phyloP scores from a whole-genome alignment of 1,140 invertebrate species.

The Lethocerus indicus region DNA sequence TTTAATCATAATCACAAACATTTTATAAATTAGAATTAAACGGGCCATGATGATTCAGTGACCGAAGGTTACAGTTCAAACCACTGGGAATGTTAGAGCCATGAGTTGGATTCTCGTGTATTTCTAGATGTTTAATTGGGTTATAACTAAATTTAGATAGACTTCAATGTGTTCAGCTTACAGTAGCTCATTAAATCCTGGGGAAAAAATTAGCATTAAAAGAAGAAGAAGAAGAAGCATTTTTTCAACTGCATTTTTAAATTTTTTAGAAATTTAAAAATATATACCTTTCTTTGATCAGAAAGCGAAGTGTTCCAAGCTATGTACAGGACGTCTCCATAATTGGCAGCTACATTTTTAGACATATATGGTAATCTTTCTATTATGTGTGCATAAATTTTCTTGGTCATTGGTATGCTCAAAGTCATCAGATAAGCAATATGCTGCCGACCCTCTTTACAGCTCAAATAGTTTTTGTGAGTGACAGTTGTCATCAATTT shows the following conservation, averaged over 20 bases:
- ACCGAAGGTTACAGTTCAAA: no score
- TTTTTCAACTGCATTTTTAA: background rate
- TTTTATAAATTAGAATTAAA: no score
- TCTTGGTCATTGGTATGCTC: slow-evolving; percentile 6
- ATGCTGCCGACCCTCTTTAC: slow-evolving; percentile 9
- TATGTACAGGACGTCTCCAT: slow-evolving; percentile 12
- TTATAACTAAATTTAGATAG: background rate
- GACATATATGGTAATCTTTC: slow-evolving; percentile 3
- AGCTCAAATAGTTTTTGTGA: background rate
- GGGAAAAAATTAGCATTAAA: background rate
- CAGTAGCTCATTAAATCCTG: background rate
- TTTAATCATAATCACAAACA: no score
- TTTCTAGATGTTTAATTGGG: background rate
- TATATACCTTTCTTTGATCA: slow-evolving; percentile 6
- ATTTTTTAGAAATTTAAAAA: background rate
- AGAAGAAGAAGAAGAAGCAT: background rate
- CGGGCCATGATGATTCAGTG: no score
- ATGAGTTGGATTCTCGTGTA: no score
- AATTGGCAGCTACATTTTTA: slow-evolving; percentile 8
- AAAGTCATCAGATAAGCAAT: slow-evolving; percentile 8
- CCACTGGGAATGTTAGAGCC: no score
- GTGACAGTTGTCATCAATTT: slow-evolving; percentile 4
- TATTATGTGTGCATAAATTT: slow-evolving; percentile 8
- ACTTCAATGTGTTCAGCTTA: background rate
- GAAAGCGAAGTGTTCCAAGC: slow-evolving; percentile 7